These are phyloP conservation scores for Scolopax rusticola DNA, from an alignment of 2,797 vertebrate genomes.

Conservation along the genomic window DNA sequence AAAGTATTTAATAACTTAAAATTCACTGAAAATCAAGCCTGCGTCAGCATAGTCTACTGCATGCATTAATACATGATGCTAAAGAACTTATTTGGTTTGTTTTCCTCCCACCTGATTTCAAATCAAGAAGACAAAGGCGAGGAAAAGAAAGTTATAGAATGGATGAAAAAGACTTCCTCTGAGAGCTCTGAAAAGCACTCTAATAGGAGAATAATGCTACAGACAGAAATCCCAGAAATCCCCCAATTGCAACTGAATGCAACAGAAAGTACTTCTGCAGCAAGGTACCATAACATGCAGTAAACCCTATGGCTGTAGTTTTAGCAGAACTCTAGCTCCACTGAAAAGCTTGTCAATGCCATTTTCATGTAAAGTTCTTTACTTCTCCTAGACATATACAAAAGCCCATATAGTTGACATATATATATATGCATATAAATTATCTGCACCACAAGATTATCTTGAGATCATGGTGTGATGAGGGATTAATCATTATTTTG, in stretches of 20 bases:
- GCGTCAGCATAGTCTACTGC: background rate
- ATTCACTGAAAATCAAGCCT: background rate
- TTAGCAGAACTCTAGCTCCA: background rate
- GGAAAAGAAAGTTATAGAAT: background rate
- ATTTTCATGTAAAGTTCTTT: background rate
- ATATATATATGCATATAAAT: too few species aligned
- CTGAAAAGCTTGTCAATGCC: background rate
- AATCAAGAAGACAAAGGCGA: background rate
- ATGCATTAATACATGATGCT: background rate
- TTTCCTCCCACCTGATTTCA: background rate
- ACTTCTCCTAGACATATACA: background rate
- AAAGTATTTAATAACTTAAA: background rate
- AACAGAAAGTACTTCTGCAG: background rate
- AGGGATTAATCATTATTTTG: background rate
- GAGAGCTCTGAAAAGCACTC: background rate
- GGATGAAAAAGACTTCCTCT: background rate
- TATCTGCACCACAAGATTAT: background rate
- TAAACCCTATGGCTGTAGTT: background rate
- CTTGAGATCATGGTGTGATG: background rate
- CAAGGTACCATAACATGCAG: background rate
- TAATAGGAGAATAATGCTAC: background rate
- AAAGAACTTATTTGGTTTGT: background rate
- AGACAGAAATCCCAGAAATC: background rate
- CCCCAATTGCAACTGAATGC: accelerated
- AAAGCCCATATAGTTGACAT: background rate